These are phyloP conservation scores for Laticauda laticaudata DNA, from an alignment of 2,113 vertebrate species.

Conservation along the genomic window DNA sequence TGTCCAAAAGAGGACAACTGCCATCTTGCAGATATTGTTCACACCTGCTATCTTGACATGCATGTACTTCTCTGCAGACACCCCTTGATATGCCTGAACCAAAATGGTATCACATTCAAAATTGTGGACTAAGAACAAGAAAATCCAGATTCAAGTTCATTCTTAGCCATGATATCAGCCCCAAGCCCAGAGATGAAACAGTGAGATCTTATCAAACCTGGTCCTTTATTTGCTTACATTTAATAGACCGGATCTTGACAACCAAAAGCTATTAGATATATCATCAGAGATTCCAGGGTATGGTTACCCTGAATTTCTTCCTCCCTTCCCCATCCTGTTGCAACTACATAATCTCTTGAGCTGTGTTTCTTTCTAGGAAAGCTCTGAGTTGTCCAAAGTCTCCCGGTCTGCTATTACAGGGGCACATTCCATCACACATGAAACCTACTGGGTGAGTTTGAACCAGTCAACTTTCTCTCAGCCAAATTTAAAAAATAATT, in stretches of 20 bases:
- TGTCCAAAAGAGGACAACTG: neutral
- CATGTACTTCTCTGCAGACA: neutral
- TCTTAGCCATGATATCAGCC: neutral
- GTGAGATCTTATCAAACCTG: neutral
- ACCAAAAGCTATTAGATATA: no score
- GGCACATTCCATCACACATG: neutral
- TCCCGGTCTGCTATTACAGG: neutral
- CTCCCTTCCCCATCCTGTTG: neutral
- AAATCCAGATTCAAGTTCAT: neutral
- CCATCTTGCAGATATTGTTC: neutral
- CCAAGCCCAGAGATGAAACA: neutral
- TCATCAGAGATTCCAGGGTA: no score
- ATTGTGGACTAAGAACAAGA: neutral
- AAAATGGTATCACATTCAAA: neutral
- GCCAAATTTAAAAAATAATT: neutral
- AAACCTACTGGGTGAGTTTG: neutral
- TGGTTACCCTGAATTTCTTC: neutral
- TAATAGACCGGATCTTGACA: no score
- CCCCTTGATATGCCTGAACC: neutral
- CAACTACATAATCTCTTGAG: neutral
- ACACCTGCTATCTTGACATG: neutral
- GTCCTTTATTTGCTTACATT: neutral
- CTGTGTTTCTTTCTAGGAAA: neutral
- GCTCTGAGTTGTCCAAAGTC: neutral
- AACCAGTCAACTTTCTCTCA: neutral